Evolutionary conservation across 2,888 invertebrate genomes (phyloP).

Genomic region (Pachymerium ferrugineum): DNA sequence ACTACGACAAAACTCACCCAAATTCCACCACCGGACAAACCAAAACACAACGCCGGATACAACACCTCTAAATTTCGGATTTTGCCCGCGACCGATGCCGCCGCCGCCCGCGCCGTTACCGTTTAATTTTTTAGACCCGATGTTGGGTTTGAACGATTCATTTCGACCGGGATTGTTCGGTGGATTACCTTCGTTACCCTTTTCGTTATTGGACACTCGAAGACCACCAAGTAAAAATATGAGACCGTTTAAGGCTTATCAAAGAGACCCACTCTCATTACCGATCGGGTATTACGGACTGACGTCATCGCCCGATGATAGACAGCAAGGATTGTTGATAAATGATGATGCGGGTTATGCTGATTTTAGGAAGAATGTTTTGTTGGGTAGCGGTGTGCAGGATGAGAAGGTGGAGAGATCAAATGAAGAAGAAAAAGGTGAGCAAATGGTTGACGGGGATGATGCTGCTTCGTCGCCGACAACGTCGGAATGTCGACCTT

Average conservation of each 20-base stretch:
- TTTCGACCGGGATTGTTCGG: constrained; percentile 27
- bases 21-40: neutral
- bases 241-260: constrained; percentile 56
- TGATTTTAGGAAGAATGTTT: constrained; percentile 55
- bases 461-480: neutral
- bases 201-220: constrained; percentile 20
- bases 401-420: neutral
- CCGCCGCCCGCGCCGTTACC: constrained; percentile 36
- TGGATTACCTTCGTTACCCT: constrained; percentile 29
- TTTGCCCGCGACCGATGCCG: constrained; percentile 32
- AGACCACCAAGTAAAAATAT: constrained; percentile 37
- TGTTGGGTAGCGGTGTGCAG: neutral
- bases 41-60: constrained; percentile 20
- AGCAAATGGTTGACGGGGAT: neutral
- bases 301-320: constrained; percentile 41
- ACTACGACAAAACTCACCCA: neutral
- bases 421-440: neutral
- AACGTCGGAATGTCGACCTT: too few species aligned
- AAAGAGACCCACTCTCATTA: constrained; percentile 61
- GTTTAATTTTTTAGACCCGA: constrained; percentile 24
- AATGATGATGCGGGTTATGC: constrained; percentile 61
- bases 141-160: neutral
- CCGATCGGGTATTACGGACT: constrained; percentile 49
- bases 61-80: constrained; percentile 30
- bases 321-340: constrained; percentile 51